Conservation (phyloP, 2,888 invertebrate species). For the Ypsolopha sequella region DNA sequence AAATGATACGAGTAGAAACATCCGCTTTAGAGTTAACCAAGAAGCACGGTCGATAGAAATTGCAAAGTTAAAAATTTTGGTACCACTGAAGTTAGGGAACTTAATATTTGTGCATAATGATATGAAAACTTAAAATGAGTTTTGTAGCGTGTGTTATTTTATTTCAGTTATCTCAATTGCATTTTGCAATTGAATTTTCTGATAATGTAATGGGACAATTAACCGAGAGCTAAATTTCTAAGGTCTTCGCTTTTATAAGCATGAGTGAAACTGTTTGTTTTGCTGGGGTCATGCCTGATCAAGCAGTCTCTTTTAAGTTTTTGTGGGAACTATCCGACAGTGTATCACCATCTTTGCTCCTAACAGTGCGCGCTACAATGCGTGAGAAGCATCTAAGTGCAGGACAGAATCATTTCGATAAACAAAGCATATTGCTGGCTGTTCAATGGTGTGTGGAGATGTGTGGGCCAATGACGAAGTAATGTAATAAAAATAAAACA, state of each 20-base stretch:
- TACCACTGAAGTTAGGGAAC: slow-evolving; percentile 16
- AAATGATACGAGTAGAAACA: slow-evolving; percentile 47
- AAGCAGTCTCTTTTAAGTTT: slow-evolving; percentile 24
- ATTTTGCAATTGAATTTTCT: too few relatives aligned
- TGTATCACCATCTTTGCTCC: slow-evolving; percentile 16
- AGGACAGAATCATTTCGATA: slow-evolving; percentile 37
- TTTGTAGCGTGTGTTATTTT: slow-evolving; percentile 3
- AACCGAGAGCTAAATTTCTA: slow-evolving; percentile 1
- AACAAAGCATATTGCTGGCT: slow-evolving; percentile 53
- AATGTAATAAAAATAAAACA: slow-evolving; percentile 30
- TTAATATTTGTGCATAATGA: slow-evolving; percentile 6
- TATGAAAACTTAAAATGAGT: slow-evolving; percentile 7
- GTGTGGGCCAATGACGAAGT: slow-evolving; percentile 52
- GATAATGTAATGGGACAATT: too few relatives aligned
- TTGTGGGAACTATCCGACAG: slow-evolving; percentile 10
- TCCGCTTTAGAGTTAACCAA: slow-evolving; percentile 70
- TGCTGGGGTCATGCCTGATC: slow-evolving; percentile 54
- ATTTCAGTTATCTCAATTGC: too few relatives aligned
- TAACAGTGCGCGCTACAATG: slow-evolving; percentile 60
- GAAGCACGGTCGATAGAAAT: slow-evolving; percentile 57
- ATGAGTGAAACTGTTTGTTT: slow-evolving; percentile 31
- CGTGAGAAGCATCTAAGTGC: slow-evolving; percentile 69
- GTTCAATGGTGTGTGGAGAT: slow-evolving; percentile 28
- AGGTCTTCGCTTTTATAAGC: slow-evolving; percentile 29
- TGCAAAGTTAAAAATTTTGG: slow-evolving; percentile 12